A percentile compares a stretch with the other conserved stretches of the same genome.
Conservation (phyloP, 2,113 vertebrate genomes). For the Lota lota region DNA sequence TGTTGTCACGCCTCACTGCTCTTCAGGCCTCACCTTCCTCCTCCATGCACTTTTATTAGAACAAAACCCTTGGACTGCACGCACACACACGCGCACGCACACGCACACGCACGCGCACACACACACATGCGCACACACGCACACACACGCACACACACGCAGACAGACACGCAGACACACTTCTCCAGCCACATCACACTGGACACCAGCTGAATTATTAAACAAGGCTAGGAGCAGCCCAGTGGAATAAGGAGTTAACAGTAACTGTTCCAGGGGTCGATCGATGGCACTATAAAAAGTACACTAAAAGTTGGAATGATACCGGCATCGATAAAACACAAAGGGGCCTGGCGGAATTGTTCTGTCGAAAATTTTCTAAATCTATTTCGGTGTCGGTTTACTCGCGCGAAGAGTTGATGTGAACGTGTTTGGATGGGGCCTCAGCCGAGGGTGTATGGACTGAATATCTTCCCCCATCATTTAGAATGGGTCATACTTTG, state of each 20-base stretch:
- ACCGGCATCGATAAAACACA: conserved; percentile 35
- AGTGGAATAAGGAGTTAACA: conserved; percentile 38
- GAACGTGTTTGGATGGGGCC: no score
- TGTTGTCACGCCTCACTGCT: conserved; percentile 64
- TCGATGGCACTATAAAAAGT: conserved; percentile 41
- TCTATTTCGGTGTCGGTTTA: no score
- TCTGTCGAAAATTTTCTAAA: no score
- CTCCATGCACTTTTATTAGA: conserved; percentile 56
- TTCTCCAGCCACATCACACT: conserved; percentile 19
- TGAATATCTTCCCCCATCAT: no score
- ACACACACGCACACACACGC: not conserved
- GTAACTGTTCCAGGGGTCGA: conserved; percentile 37
- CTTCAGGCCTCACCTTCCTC: conserved; percentile 56
- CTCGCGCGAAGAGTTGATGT: no score
- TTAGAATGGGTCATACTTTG: no score
- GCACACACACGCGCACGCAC: conserved; percentile 18
- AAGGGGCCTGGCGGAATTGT: no score
- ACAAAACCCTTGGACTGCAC: conserved; percentile 14
- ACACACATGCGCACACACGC: conserved; percentile 5
- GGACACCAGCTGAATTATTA: conserved; percentile 54
- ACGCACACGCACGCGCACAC: conserved; percentile 10
- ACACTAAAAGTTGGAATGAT: conserved; percentile 37
- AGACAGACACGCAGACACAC: not conserved
- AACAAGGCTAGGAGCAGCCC: conserved; percentile 34
- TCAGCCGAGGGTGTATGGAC: no score